Percentiles rank a stretch among this genome's conserved stretches.
Conservation (phyloP, 2,888 invertebrate species). For the Eilema griseolum region DNA sequence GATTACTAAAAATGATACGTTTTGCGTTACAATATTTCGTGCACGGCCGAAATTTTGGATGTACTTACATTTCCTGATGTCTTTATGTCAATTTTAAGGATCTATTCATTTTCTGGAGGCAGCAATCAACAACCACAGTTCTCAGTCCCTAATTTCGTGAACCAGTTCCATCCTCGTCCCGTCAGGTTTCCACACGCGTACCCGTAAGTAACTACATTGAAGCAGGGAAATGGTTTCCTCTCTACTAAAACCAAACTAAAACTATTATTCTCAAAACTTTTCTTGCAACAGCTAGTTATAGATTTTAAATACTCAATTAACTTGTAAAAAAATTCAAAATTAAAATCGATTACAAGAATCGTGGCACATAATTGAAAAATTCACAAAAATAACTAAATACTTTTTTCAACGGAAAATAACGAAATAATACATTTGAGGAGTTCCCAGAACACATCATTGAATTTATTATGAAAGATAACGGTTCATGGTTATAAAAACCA, state of each 20-base stretch:
- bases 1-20: not conserved
- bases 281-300: not conserved
- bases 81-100: slow-evolving; percentile 5
- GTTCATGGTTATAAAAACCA: too few relatives aligned
- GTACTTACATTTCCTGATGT: not conserved
- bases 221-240: not conserved
- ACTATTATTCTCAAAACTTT: not conserved
- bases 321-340: not conserved
- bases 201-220: slow-evolving; percentile 3
- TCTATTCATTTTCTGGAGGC: slow-evolving; percentile 1
- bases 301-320: not conserved
- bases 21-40: too few relatives aligned
- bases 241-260: not conserved
- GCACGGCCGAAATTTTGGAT: not conserved
- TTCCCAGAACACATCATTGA: too few relatives aligned
- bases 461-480: too few relatives aligned
- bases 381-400: too few relatives aligned
- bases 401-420: too few relatives aligned
- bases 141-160: not conserved
- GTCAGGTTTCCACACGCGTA: not conserved
- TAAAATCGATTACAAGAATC: too few relatives aligned
- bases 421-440: too few relatives aligned
- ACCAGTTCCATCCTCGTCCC: not conserved
- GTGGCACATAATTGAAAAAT: too few relatives aligned
- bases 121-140: slow-evolving; percentile 5